Conservation (phyloP, 2,797 vertebrate species). For the Sebastes wilsoni region DNA sequence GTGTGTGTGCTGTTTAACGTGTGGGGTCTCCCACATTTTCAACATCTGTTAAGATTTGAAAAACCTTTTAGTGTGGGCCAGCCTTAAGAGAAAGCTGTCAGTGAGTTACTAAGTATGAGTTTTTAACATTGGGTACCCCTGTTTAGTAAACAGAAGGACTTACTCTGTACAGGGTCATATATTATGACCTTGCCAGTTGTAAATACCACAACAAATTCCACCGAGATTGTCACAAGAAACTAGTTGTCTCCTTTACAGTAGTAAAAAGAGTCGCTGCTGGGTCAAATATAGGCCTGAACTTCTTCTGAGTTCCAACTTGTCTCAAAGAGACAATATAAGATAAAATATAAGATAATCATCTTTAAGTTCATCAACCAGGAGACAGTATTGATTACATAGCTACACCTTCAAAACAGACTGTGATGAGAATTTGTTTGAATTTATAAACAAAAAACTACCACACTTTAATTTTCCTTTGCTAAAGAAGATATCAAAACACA, state of each 20-base stretch:
- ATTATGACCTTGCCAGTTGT: not conserved
- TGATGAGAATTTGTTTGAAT: not conserved
- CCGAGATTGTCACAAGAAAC: conserved; percentile 3
- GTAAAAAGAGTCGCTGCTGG: not conserved
- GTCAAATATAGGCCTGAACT: conserved; percentile 22
- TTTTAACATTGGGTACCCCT: not conserved
- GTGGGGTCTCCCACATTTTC: no score
- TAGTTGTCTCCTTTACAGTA: not conserved
- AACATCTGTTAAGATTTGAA: no score
- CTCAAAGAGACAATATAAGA: conserved; percentile 1
- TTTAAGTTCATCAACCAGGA: not conserved
- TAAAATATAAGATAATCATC: not conserved
- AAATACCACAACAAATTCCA: conserved; percentile 26
- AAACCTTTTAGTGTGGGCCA: no score
- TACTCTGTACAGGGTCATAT: not conserved
- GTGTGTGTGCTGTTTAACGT: no score
- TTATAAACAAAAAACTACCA: no score
- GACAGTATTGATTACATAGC: not conserved
- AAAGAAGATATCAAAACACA: not conserved
- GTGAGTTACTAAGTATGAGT: not conserved
- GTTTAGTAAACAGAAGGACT: not conserved
- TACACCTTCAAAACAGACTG: not conserved
- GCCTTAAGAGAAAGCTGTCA: no score
- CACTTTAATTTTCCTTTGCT: not conserved
- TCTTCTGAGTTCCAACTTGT: not conserved